Conservation (phyloP, 1,140 invertebrate genomes). For the Adelges cooleyi region DNA sequence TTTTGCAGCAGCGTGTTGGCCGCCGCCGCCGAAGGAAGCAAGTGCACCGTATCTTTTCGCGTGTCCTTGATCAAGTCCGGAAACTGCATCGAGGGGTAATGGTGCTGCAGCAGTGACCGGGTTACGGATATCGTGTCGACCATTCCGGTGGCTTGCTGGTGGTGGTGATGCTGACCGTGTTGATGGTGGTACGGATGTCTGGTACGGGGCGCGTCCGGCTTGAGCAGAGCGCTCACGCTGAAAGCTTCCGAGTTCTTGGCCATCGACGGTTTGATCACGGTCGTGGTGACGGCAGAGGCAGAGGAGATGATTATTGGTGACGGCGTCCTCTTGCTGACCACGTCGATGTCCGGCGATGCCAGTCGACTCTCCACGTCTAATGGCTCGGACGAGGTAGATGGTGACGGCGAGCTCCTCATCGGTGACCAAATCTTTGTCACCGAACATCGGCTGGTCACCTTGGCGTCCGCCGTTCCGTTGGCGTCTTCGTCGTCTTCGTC, state of each 20-base stretch:
- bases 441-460: slow-evolving; percentile 24
- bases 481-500: background rate
- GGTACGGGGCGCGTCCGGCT: slow-evolving; percentile 58
- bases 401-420: slow-evolving; percentile 37
- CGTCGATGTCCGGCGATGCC: slow-evolving; percentile 39
- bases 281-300: slow-evolving; percentile 31
- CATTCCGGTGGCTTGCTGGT: slow-evolving; percentile 32
- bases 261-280: slow-evolving; percentile 31
- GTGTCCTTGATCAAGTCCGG: slow-evolving; percentile 32
- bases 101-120: slow-evolving; percentile 42
- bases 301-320: slow-evolving; percentile 4
- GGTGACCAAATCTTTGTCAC: slow-evolving; percentile 40
- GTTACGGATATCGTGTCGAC: slow-evolving; percentile 44
- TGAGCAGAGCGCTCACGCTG: slow-evolving; percentile 61
- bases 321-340: slow-evolving; percentile 37
- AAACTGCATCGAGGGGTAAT: slow-evolving; percentile 38
- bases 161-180: slow-evolving; percentile 18
- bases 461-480: background rate
- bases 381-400: slow-evolving; percentile 52
- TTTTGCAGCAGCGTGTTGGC: slow-evolving; percentile 29
- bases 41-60: background rate
- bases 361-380: slow-evolving; percentile 57
- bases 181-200: slow-evolving; percentile 35
- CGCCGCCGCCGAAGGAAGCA: background rate
- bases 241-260: slow-evolving; percentile 60